These are phyloP conservation scores for Caenorhabditis briggsae DNA, from an alignment of 1,140 invertebrate species.

Conservation along the genomic window DNA sequence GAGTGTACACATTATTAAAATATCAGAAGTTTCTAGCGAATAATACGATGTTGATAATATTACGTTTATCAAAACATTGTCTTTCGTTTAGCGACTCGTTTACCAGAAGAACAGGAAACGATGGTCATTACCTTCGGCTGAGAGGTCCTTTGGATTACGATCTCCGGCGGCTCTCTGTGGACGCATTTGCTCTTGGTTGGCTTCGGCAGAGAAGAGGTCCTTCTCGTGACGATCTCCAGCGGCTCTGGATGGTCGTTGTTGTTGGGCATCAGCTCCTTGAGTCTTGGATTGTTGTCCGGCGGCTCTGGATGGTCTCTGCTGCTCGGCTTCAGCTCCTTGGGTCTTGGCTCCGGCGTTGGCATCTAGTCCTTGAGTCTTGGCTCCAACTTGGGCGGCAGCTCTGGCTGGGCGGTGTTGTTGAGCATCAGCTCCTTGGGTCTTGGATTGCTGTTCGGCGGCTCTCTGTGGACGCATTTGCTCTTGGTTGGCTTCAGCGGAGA, in stretches of 20 bases:
- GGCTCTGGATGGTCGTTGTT: not conserved
- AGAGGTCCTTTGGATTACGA: not conserved
- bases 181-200: constrained; percentile 5
- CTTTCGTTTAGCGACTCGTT: not conserved
- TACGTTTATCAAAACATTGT: constrained; percentile 17
- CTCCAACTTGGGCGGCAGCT: not conserved
- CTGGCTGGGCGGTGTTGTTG: not conserved
- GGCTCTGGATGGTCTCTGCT: not conserved
- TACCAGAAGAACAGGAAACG: constrained; percentile 9
- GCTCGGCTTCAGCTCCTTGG: not conserved
- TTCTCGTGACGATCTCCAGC: not conserved
- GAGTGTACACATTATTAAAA: constrained; percentile 1
- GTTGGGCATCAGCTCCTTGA: not conserved
- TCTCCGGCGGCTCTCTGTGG: constrained; percentile 8
- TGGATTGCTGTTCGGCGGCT: not conserved
- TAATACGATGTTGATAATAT: not conserved
- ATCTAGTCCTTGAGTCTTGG: not conserved
- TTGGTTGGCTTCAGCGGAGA: not conserved
- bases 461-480: not conserved
- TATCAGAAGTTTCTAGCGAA: not conserved
- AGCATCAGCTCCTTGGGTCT: not conserved
- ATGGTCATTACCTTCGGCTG: not conserved
- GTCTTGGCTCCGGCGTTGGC: not conserved
- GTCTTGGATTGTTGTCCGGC: not conserved
- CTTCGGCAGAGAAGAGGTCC: not conserved